Base-by-base conservation (phyloP, 2,888 invertebrate species). In the Dysmachus trigonus region DNA sequence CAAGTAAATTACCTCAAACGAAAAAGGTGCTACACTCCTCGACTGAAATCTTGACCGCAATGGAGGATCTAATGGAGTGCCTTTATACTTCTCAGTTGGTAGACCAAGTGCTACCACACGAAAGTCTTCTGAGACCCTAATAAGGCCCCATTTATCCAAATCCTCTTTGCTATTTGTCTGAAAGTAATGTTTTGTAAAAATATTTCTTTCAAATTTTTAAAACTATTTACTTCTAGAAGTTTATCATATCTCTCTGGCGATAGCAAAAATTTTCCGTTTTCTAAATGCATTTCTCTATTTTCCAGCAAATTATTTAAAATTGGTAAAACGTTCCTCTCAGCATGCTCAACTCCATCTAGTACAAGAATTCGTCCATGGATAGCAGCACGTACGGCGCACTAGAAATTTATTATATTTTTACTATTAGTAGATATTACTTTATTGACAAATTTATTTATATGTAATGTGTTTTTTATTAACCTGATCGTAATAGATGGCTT, bases 231-330 rank as follows among this genome's bases (percentile, higher is more conserved):
- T 94, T 97, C 92, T 15, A 98, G 92, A 18, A 99, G 93, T 91
- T 97, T 96, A 90, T 99, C 98, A 90, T 97, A 99, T 93, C 98
- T 94, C 3, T 94, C 93, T 8, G 98, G 96, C 0, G 98, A 96
- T 91, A 99, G 96, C 53, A 99, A 93, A 91, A 99, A 97, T 89
- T 98, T 93, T 0, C 99, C 99, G 93, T 99, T 99, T 93, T 99
- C 99, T 87, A 99, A 93, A 92, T 99, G 98, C 98, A 99, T 99
- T 93, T 99, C 99, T 86, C 99, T 94, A 92, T 99, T 99, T 93
- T 99, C 99, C 84, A 99, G 93, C 85, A 99, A 93, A 93, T 99
- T 99, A 92, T 99, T 99, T 62, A 99, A 93, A 77, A 99, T 97
- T 47, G 99, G 99, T 87, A 99, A 93, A 71, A 99, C 99, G 93